phyloP scores from a whole-genome alignment of 1,140 invertebrate genomes.

The Acromyrmex charruanus region DNA sequence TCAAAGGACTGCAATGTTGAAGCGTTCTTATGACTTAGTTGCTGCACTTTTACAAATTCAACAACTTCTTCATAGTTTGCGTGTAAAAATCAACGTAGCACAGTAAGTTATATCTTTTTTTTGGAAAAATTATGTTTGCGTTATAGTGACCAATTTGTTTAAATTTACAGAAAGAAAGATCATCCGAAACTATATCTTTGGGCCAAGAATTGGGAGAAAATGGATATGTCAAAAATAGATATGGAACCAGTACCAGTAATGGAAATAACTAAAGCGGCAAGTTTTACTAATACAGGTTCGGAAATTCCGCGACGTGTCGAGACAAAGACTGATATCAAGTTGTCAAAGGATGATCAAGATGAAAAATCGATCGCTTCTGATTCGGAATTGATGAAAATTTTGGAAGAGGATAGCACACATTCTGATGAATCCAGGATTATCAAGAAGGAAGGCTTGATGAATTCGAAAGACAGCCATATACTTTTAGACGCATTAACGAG shows the following conservation, averaged over 20 bases:
- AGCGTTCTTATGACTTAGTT: conserved; percentile 91
- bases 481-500: conserved; percentile 79
- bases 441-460: conserved; percentile 76
- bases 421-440: conserved; percentile 79
- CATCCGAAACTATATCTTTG: conserved; percentile 95
- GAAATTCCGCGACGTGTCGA: conserved; percentile 70
- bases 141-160: conserved; percentile 57
- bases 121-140: not conserved
- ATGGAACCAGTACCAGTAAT: conserved; percentile 81
- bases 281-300: conserved; percentile 53
- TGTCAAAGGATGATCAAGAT: conserved; percentile 78
- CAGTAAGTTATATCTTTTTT: conserved; percentile 87
- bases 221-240: conserved; percentile 81
- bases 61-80: conserved; percentile 90
- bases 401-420: conserved; percentile 84
- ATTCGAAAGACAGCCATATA: conserved; percentile 76
- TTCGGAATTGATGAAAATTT: conserved; percentile 84
- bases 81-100: conserved; percentile 92
- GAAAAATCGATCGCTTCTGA: conserved; percentile 84
- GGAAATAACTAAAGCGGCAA: conserved; percentile 77
- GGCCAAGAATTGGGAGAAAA: conserved; percentile 93
- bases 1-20: conserved; percentile 87
- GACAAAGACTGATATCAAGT: conserved; percentile 74
- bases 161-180: conserved; percentile 89
- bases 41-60: conserved; percentile 90